These are phyloP conservation scores for Gila robusta DNA, from an alignment of 2,797 vertebrate species.

Conservation along the genomic window DNA sequence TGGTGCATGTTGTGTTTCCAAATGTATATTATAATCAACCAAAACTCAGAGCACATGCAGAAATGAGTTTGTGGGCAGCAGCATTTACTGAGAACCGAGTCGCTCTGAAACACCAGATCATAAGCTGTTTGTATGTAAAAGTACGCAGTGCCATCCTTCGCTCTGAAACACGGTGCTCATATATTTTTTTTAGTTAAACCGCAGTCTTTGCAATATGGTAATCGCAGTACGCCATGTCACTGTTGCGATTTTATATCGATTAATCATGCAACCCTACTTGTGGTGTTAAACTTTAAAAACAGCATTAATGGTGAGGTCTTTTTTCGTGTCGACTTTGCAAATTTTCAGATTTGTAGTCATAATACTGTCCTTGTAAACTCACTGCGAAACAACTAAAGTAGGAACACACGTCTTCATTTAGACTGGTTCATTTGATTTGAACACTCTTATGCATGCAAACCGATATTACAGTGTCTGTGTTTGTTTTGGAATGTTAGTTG, in stretches of 20 bases:
- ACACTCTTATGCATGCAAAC: background rate
- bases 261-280: background rate
- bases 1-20: background rate
- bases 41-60: background rate
- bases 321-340: background rate
- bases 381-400: background rate
- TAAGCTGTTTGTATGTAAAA: background rate
- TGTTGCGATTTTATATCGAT: background rate
- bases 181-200: background rate
- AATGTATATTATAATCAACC: background rate
- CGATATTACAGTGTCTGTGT: background rate
- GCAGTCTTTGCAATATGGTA: background rate
- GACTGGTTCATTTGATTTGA: slow-evolving; percentile 15
- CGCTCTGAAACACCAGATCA: background rate
- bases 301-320: too few relatives aligned
- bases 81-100: background rate
- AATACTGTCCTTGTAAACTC: background rate
- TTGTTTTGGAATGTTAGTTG: slow-evolving; percentile 27
- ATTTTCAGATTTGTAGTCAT: background rate
- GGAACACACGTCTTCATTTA: background rate
- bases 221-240: background rate
- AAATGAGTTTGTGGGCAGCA: background rate
- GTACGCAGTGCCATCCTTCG: background rate
- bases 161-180: background rate
- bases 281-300: background rate